Evolutionary conservation across 2,797 vertebrate species (phyloP).

Genomic region (Thaleichthys pacificus): DNA sequence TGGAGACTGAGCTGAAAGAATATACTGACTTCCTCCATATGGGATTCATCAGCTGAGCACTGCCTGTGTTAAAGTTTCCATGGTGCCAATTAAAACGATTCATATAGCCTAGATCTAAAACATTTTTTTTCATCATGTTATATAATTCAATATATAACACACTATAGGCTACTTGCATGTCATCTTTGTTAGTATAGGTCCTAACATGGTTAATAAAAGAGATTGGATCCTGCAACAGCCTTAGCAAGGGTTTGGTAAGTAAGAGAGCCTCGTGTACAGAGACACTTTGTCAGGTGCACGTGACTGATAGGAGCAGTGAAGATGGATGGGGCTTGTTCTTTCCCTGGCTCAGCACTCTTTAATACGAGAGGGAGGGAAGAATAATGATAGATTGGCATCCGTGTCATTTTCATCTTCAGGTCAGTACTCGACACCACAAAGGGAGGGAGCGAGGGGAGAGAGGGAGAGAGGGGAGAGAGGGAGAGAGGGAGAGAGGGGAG

Average conservation of each 20-base stretch:
- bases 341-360: slow-evolving; percentile 76
- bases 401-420: neutral
- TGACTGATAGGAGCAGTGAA: slow-evolving; percentile 69
- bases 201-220: neutral
- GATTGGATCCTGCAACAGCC: neutral
- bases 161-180: too few relatives aligned
- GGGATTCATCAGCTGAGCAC: slow-evolving; percentile 33
- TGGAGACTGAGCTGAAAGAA: slow-evolving; percentile 38
- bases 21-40: slow-evolving; percentile 35
- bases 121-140: too few relatives aligned
- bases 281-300: slow-evolving; percentile 73
- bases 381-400: slow-evolving; percentile 20
- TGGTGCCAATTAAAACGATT: slow-evolving; percentile 16
- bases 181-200: too few relatives aligned
- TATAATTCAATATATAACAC: too few relatives aligned
- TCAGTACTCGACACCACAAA: neutral
- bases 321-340: slow-evolving; percentile 73
- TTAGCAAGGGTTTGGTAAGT: too few relatives aligned
- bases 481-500: neutral
- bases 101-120: slow-evolving; percentile 29
- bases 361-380: slow-evolving; percentile 29
- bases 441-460: neutral
- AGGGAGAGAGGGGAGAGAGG: too few relatives aligned
- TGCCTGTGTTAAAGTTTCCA: slow-evolving; percentile 31
- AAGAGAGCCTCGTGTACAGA: slow-evolving; percentile 35